Conservation (phyloP, 2,888 invertebrate genomes). For the Dascillus cervinus region DNA sequence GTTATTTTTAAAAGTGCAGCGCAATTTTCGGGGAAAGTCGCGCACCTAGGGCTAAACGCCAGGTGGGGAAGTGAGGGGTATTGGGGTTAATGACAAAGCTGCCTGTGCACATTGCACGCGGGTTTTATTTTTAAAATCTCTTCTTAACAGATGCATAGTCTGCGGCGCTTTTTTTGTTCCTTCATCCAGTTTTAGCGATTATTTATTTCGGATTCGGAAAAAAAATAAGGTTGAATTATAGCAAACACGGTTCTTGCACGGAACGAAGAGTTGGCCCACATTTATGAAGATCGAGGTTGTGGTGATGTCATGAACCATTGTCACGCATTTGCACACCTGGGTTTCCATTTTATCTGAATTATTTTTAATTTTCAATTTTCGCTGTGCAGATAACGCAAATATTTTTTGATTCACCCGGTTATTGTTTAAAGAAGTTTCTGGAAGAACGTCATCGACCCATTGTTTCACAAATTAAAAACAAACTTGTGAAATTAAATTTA, state of each 20-base stretch:
- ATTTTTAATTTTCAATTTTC: too few relatives aligned
- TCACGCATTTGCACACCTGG: too few relatives aligned
- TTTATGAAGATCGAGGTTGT: conserved; percentile 17
- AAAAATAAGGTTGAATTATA: not conserved
- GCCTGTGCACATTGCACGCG: conserved; percentile 13
- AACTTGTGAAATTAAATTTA: too few relatives aligned
- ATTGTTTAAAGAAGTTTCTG: too few relatives aligned
- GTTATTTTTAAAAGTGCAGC: conserved; percentile 24
- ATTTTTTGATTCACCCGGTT: too few relatives aligned
- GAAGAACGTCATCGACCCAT: too few relatives aligned
- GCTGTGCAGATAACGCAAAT: too few relatives aligned
- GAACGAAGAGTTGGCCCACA: conserved; percentile 18
- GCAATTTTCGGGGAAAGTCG: conserved; percentile 21
- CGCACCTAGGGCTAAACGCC: conserved; percentile 10
- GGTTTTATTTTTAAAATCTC: conserved; percentile 19
- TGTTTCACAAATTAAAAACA: too few relatives aligned
- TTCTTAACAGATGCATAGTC: conserved; percentile 10
- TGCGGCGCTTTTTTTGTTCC: not conserved
- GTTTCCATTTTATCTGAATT: too few relatives aligned
- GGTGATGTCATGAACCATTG: conserved; percentile 7
- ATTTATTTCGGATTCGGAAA: too few relatives aligned
- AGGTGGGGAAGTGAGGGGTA: conserved; percentile 12
- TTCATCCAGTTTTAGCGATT: too few relatives aligned
- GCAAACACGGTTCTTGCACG: conserved; percentile 6
- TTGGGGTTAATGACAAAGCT: conserved; percentile 22